These are phyloP conservation scores for Hormiphora californensis DNA, from an alignment of 37 sponge, comb jelly and placozoan species.

Conservation along the genomic window DNA sequence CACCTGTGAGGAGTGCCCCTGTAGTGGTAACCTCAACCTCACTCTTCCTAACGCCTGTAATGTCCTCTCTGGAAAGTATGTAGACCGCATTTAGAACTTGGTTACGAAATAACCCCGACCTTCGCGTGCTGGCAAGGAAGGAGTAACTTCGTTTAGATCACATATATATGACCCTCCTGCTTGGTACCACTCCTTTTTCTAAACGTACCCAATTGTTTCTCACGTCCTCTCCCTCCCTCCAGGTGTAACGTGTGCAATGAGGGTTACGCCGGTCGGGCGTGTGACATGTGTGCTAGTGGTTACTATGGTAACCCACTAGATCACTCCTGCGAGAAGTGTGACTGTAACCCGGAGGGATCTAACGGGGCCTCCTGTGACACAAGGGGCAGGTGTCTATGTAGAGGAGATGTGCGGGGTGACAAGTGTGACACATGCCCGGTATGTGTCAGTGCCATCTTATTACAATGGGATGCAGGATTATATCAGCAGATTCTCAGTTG, in stretches of 20 bases:
- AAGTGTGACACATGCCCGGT: constrained; percentile 16
- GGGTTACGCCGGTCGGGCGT: not conserved
- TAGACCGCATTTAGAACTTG: no score
- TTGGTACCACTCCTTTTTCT: not conserved
- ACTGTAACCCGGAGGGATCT: not conserved
- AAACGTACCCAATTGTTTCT: no score
- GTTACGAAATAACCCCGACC: no score
- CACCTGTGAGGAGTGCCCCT: not conserved
- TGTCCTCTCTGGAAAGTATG: not conserved
- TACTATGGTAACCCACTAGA: not conserved
- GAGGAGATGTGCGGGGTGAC: not conserved
- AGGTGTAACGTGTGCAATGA: constrained; percentile 5
- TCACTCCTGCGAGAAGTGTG: not conserved
- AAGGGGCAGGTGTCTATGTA: not conserved
- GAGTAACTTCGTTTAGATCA: no score
- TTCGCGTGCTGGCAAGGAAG: no score
- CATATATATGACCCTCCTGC: no score
- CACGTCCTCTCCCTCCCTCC: no score
- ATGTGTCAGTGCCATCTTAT: not conserved
- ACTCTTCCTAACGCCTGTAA: not conserved
- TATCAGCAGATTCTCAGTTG: no score
- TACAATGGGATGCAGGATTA: no score
- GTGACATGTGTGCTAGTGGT: not conserved
- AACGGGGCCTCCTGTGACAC: not conserved
- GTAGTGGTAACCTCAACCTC: not conserved